Evolutionary conservation across 2,113 vertebrate species (phyloP), one percentile per base, ranked within the genome.

Genomic region (Tricholaema leucomelas): DNA sequence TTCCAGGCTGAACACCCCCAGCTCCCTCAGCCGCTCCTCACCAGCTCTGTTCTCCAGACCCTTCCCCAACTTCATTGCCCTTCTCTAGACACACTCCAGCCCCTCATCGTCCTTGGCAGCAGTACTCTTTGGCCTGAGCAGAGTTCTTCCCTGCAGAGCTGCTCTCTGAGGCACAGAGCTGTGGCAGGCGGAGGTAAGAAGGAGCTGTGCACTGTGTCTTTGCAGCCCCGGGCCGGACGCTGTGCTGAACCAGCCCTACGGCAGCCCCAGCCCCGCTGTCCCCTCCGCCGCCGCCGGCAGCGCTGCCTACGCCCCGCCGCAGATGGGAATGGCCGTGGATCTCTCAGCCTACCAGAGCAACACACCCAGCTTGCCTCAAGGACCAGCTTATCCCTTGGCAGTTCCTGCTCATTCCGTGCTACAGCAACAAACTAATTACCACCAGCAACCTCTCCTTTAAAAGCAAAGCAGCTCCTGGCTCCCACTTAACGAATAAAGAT

Each of bases 401-500:
- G 94, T 97, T 30, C 98, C 98, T 1, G 91, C 97, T 92, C 98
- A 97, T 52, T 97, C 98, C 19, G 79, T 97, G 72, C 88, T 98
- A 16, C 98, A 98, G 84, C 98, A 97, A 23, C 98, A 97, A 70
- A 63, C 97, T 1, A 97, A 85, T 58, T 99, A 98, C 96, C 99
- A 99, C 8, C 99, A 98, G 90, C 99, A 99, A 94, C 99, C 99
- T 77, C 98, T 99, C 72, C 98, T 99, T 69, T 99, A 95, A 97
- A 91, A 50, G 61, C 31, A 19, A 3, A 42, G 64, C 78, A 7
- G 56, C 90, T 77, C 52, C 0, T 81, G 25, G 90, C 91, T 54
- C 83, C 55, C 54, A 69, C 59, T 74, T 7, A 20, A 40, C 42
- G 80, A 48, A 1, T 48, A 48, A 70, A 50, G 77, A 52, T 88